Percentiles rank a stretch among this genome's conserved stretches.
phyloP scores from a whole-genome alignment of 2,113 vertebrate species.

The Cochlearius cochlearius region DNA sequence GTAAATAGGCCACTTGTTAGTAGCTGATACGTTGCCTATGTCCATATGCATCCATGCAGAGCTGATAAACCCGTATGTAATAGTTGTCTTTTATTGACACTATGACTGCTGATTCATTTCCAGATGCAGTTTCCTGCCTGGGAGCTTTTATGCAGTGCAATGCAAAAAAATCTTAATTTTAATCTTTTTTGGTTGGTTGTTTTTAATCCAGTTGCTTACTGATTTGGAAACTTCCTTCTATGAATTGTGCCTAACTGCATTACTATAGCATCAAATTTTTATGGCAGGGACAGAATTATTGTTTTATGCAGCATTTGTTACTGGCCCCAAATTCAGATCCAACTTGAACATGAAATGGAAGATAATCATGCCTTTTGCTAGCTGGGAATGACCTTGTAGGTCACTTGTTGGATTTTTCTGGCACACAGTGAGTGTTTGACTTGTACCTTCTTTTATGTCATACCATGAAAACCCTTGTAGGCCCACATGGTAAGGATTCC shows the following conservation, averaged over 20 bases:
- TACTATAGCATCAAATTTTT: background rate
- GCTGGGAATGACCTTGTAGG: background rate
- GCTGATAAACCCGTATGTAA: background rate
- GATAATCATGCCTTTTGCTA: background rate
- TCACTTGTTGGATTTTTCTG: background rate
- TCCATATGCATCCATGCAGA: background rate
- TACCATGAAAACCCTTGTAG: background rate
- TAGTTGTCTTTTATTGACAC: background rate
- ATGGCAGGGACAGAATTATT: background rate
- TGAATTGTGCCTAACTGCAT: background rate
- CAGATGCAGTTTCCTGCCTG: background rate
- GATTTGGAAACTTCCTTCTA: background rate
- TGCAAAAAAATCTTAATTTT: background rate
- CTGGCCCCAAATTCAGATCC: background rate
- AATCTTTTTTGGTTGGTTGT: background rate
- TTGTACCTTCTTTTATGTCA: background rate
- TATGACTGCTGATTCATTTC: background rate
- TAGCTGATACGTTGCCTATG: background rate
- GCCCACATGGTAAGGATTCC: background rate
- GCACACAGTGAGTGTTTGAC: background rate
- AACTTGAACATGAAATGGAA: background rate
- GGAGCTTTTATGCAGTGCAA: background rate
- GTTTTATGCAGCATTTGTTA: background rate
- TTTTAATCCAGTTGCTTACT: background rate
- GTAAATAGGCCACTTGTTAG: background rate